Conservation (phyloP, 2,797 vertebrate genomes). For the Falco cherrug region DNA sequence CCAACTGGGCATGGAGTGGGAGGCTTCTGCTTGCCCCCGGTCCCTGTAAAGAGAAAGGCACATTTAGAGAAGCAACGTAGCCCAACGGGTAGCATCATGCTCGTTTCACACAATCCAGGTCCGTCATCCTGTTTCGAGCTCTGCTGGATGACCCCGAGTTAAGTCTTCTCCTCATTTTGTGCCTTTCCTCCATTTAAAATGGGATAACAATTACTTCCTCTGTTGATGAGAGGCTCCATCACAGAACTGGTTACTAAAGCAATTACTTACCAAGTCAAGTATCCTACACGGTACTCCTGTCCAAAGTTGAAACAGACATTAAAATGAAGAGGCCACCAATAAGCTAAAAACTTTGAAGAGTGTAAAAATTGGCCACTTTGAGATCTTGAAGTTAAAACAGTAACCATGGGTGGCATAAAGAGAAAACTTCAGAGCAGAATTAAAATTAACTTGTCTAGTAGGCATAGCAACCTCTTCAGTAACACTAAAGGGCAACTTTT, state of each 20-base stretch:
- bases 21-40: constrained; percentile 84
- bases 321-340: not conserved
- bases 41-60: constrained; percentile 74
- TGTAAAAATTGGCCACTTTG: not conserved
- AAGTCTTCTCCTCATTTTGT: not conserved
- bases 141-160: fast-evolving
- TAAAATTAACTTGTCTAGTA: not conserved
- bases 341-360: not conserved
- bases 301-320: not conserved
- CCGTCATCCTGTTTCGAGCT: not conserved
- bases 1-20: constrained; percentile 84
- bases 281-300: not conserved
- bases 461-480: not conserved
- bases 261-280: not conserved
- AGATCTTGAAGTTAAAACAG: not conserved
- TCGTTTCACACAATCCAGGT: fast-evolving
- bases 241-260: not conserved
- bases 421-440: not conserved
- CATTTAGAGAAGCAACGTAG: fast-evolving
- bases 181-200: not conserved
- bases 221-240: not conserved
- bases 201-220: not conserved
- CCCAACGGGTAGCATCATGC: not conserved
- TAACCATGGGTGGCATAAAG: not conserved
- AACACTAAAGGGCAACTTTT: not conserved